phyloP scores from a whole-genome alignment of 2,113 vertebrate genomes.

The Seriola aureovittata region DNA sequence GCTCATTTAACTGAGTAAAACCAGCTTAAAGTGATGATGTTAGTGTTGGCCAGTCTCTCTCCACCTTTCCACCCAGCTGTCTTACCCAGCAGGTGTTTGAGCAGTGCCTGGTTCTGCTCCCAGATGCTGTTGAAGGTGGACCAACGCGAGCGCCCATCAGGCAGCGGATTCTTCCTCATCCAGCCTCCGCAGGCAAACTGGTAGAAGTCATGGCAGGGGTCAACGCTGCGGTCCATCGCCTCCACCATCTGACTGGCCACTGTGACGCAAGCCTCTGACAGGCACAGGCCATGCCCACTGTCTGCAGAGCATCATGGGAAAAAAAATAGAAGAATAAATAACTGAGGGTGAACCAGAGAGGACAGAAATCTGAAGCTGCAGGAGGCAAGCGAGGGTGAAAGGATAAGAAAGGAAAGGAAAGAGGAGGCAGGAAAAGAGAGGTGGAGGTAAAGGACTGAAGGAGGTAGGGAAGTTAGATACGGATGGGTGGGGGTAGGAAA shows the following conservation, averaged over 20 bases:
- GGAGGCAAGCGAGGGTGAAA: neutral
- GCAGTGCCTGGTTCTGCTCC: conserved; percentile 98
- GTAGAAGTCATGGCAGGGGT: conserved; percentile 98
- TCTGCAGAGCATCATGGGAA: conserved; percentile 74
- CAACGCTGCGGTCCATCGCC: conserved; percentile 88
- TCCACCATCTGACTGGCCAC: conserved; percentile 96
- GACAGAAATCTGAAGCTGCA: neutral
- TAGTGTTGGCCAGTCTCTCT: neutral
- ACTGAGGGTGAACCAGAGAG: no score
- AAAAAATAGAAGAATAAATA: neutral
- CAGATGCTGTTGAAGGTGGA: conserved; percentile 98
- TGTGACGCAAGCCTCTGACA: conserved; percentile 91
- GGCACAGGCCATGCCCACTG: conserved; percentile 88
- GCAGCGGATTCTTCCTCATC: conserved; percentile 95
- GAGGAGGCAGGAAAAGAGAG: neutral
- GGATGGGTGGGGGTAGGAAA: neutral
- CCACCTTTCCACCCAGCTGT: neutral
- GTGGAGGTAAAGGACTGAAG: neutral
- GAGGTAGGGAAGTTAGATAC: neutral
- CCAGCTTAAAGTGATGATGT: no score
- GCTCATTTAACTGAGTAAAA: no score
- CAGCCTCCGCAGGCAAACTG: conserved; percentile 96
- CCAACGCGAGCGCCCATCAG: conserved; percentile 94
- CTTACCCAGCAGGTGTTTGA: conserved; percentile 96
- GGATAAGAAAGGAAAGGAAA: neutral